Conservation (phyloP, 1,140 invertebrate species). For the Oncopodura yosiiana region DNA sequence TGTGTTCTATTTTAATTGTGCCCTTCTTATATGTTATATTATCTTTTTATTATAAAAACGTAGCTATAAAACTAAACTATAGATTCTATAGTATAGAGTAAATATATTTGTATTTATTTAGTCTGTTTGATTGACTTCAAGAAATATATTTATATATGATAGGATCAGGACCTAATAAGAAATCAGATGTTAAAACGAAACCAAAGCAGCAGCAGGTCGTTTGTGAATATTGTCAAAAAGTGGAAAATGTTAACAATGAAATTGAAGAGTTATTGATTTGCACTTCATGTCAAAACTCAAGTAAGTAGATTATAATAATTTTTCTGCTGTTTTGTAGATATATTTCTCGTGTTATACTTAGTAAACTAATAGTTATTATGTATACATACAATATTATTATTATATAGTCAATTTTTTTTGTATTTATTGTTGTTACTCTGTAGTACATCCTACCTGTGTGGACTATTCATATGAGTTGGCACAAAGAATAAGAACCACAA, state of each 20-base stretch:
- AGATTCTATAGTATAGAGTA: too few relatives aligned
- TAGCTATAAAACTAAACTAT: too few relatives aligned
- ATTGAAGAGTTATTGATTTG: slow-evolving; percentile 61
- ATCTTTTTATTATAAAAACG: too few relatives aligned
- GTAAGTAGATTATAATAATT: slow-evolving; percentile 41
- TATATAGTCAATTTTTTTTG: slow-evolving; percentile 14
- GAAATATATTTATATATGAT: too few relatives aligned
- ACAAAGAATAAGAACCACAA: slow-evolving; percentile 36
- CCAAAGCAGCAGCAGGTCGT: too few relatives aligned
- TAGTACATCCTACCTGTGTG: slow-evolving; percentile 46
- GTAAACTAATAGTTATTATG: slow-evolving; percentile 5
- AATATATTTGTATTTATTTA: too few relatives aligned
- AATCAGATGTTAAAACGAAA: too few relatives aligned
- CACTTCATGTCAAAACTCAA: slow-evolving; percentile 67
- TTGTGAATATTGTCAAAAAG: slow-evolving; percentile 42
- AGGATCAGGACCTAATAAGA: too few relatives aligned
- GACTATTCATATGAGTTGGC: slow-evolving; percentile 41
- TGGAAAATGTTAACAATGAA: slow-evolving; percentile 45
- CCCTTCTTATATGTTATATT: too few relatives aligned
- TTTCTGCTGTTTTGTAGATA: not conserved
- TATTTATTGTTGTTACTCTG: too few relatives aligned
- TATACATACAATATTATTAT: not conserved
- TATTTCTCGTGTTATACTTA: not conserved
- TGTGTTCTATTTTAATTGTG: too few relatives aligned
- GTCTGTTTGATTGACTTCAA: too few relatives aligned